Evolutionary conservation across 2,888 invertebrate genomes (phyloP), one percentile per base, ranked within the genome.

Genomic region (Chymomyza caudatula): DNA sequence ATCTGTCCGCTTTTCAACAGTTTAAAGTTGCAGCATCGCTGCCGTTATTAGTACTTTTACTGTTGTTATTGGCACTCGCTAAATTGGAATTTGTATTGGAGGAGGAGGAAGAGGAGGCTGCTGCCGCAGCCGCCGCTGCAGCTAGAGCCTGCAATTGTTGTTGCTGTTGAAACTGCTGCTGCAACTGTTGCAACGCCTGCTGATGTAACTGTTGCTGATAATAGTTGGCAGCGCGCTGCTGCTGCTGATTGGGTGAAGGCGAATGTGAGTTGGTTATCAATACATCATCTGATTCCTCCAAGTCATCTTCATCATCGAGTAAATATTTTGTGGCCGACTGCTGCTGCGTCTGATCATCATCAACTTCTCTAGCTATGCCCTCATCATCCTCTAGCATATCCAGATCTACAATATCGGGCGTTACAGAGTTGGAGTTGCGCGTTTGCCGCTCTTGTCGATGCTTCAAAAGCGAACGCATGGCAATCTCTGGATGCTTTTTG

Each of bases 401-500:
- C 56, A 83, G 29, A 67, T 83, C 82, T 29, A 83, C 82, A 62
- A 83, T 78, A 61, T 82, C 82, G 29, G 61, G 60, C 4, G 62
- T 25, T 4, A 62, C 6, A 4, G 55, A 3, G 20, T 53, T 5
- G 11, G 67, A 13, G n/a, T 74, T 60, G 4, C 49, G 47, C n/a
- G 15, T 11, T 43, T 37, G 67, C 66, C 47, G 82, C 74, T 54
- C 77, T 47, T 81, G 80, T 43, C 85, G 86, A 0, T 89, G 85
- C 61, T 89, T 87, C 58, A 90, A 89, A 1, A 90, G 66, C 20
- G 90, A 89, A 70, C 90, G 86, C 86, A 89, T 87, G 37, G 90
- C 90, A 65, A 90, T 89, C 73, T 90, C 89, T 0, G 90, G 90
- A 88, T 91, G 91, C 78, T 89, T 90, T 73, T 91, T 91, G 37